Evolutionary conservation across 1,140 invertebrate species (phyloP).

Genomic region (Dreissena polymorpha): DNA sequence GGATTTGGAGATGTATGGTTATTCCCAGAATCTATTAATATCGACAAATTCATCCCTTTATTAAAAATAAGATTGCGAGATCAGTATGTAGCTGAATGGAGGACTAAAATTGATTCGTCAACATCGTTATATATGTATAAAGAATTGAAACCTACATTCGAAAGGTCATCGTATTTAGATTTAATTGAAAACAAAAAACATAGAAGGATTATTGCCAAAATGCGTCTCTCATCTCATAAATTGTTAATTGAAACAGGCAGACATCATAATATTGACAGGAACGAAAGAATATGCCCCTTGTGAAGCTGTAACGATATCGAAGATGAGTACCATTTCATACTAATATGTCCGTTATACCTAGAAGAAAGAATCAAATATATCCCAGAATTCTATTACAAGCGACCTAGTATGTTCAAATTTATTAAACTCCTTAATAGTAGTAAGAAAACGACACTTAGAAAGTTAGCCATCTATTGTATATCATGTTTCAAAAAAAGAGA

Average conservation of each 20-base stretch:
- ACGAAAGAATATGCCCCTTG: constrained; percentile 1
- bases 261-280: constrained; percentile 22
- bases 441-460: no score
- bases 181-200: not conserved
- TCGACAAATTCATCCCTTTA: not conserved
- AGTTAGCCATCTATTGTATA: no score
- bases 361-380: constrained; percentile 11
- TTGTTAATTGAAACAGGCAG: constrained; percentile 18
- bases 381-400: not conserved
- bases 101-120: not conserved
- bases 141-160: not conserved
- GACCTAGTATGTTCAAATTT: no score
- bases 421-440: no score
- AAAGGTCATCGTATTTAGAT: not conserved
- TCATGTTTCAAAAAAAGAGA: no score
- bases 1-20: constrained; percentile 3
- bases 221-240: constrained; percentile 5
- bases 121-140: not conserved
- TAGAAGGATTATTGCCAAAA: not conserved
- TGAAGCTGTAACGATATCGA: constrained; percentile 1
- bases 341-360: not conserved
- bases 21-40: not conserved
- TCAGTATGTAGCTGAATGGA: constrained; percentile 1
- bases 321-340: constrained; percentile 3
- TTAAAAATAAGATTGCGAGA: not conserved